These are phyloP conservation scores for Darevskia mixta DNA, from an alignment of 2,797 vertebrate genomes.

Conservation along the genomic window DNA sequence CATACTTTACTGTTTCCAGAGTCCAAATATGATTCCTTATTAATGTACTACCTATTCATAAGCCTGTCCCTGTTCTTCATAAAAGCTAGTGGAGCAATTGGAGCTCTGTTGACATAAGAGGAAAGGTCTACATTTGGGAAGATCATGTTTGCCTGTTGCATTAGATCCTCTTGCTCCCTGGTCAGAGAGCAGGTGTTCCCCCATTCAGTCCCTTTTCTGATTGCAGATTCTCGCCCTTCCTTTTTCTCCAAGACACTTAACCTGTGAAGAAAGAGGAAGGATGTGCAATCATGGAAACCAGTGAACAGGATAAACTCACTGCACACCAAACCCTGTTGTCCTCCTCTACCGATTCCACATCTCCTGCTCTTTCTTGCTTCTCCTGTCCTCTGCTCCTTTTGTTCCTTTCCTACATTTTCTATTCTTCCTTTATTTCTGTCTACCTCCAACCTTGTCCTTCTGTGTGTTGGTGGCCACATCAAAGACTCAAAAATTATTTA, in stretches of 20 bases:
- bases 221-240: not conserved
- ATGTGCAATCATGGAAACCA: not conserved
- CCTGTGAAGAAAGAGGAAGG: not conserved
- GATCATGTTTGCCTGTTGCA: not conserved
- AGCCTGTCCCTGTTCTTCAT: not conserved
- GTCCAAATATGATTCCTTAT: not conserved
- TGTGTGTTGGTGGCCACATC: not conserved
- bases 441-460: not conserved
- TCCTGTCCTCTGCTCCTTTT: constrained; percentile 8
- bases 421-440: not conserved
- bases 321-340: not conserved
- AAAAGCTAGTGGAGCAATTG: not conserved
- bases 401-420: not conserved
- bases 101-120: not conserved
- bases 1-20: not conserved
- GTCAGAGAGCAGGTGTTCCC: not conserved
- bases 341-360: not conserved
- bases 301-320: not conserved
- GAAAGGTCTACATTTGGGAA: not conserved
- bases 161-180: not conserved
- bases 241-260: not conserved
- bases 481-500: not conserved
- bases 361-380: not conserved
- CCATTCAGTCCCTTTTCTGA: not conserved
- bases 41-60: not conserved